Conservation (phyloP, 2,113 vertebrate genomes). For the Marcusenius ussheri region DNA sequence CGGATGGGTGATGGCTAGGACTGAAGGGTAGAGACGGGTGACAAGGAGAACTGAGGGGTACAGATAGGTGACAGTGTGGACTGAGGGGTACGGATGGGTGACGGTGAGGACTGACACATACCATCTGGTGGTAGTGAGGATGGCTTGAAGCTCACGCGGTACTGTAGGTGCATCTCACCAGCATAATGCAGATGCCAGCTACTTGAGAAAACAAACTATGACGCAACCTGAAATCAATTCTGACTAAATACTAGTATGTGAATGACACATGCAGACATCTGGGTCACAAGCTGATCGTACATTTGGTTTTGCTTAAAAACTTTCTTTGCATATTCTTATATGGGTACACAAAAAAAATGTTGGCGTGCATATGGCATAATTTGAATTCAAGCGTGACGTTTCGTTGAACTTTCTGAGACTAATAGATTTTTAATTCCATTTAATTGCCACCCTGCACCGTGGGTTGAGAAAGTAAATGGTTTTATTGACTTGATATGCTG, state of each 20-base stretch:
- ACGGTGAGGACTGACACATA: not conserved
- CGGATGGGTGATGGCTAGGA: not conserved
- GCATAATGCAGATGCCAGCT: slow-evolving; percentile 11
- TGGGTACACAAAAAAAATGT: not conserved
- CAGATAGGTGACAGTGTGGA: not conserved
- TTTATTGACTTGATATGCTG: slow-evolving; percentile 24
- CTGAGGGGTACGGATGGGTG: not conserved
- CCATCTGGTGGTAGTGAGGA: not conserved
- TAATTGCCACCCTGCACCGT: slow-evolving; percentile 17
- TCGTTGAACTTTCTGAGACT: slow-evolving; percentile 16
- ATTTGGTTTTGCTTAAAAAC: slow-evolving; percentile 7
- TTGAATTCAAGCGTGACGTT: slow-evolving; percentile 13
- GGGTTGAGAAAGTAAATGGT: slow-evolving; percentile 17
- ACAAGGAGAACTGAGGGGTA: not conserved
- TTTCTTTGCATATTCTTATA: slow-evolving; percentile 22
- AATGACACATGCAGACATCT: not conserved
- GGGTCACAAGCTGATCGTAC: slow-evolving; percentile 10
- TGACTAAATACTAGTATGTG: slow-evolving; percentile 12
- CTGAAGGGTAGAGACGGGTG: not conserved
- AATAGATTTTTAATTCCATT: slow-evolving; percentile 22
- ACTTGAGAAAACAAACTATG: slow-evolving; percentile 7
- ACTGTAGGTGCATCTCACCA: not conserved
- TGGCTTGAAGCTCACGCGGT: not conserved
- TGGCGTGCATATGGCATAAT: slow-evolving; percentile 2
- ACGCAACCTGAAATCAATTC: slow-evolving; percentile 1